Conservation (phyloP, 2,888 invertebrate species). For the Melikaiella ostensackeni region DNA sequence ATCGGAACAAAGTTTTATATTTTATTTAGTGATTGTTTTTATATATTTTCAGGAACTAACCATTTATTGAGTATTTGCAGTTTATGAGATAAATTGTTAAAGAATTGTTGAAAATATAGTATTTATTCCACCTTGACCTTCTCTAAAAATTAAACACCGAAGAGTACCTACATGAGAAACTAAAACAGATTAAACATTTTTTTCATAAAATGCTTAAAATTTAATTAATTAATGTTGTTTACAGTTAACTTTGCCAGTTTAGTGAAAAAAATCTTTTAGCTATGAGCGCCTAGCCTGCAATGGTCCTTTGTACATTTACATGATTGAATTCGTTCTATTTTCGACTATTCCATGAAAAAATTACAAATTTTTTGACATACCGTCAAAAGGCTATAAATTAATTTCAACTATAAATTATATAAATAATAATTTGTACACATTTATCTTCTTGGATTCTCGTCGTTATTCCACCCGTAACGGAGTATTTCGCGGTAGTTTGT, state of each 20-base stretch:
- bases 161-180: background rate
- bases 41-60: constrained; percentile 1
- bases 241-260: background rate
- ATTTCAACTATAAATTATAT: background rate
- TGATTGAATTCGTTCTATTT: background rate
- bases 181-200: background rate
- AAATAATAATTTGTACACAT: constrained; percentile 21
- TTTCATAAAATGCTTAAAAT: background rate
- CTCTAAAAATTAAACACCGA: background rate
- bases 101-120: background rate
- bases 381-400: background rate
- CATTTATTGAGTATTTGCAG: background rate
- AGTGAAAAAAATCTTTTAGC: background rate
- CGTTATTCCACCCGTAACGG: constrained; percentile 50
- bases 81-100: background rate
- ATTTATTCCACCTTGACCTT: background rate
- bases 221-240: background rate
- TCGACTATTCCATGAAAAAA: background rate
- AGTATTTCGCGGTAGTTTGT: constrained; percentile 70
- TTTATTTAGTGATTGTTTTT: constrained; percentile 16
- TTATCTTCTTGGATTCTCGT: constrained; percentile 39
- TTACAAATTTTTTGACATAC: background rate
- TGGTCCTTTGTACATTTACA: background rate
- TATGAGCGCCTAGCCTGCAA: background rate
- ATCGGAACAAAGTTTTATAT: constrained; percentile 9